phyloP scores from a whole-genome alignment of 2,113 vertebrate species.

The Eurystomus gularis region DNA sequence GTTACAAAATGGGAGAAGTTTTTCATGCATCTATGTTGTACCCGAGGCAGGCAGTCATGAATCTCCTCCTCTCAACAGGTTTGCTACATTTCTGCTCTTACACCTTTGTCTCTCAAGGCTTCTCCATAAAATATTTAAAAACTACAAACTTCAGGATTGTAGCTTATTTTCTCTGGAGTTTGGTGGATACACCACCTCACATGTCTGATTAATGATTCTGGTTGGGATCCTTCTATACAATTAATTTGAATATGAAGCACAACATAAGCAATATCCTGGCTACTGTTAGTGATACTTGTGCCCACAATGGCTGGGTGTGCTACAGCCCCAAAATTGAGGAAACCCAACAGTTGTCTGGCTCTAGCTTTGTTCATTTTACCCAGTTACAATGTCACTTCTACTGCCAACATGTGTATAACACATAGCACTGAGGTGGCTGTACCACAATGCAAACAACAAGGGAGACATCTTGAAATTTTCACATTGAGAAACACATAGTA shows the following conservation, averaged over 20 bases:
- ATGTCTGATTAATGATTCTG: neutral
- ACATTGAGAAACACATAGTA: neutral
- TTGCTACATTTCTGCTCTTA: neutral
- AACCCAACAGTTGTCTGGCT: neutral
- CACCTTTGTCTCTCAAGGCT: neutral
- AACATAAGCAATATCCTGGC: neutral
- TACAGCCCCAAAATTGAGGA: neutral
- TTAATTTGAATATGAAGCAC: neutral
- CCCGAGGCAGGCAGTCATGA: fast-evolving
- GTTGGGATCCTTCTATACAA: neutral
- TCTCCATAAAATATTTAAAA: neutral
- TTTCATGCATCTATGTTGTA: neutral
- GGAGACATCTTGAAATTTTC: neutral
- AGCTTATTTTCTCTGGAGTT: neutral
- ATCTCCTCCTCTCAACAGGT: neutral
- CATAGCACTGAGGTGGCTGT: too few relatives aligned
- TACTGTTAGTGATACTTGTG: neutral
- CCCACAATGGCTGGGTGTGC: neutral
- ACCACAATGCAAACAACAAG: neutral
- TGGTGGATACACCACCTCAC: neutral
- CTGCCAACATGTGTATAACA: neutral
- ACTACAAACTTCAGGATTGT: neutral
- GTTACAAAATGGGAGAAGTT: neutral
- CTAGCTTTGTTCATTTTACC: neutral
- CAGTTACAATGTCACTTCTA: neutral